These are phyloP conservation scores for Diarsia dahlii DNA, from an alignment of 2,888 invertebrate species.

Conservation along the genomic window DNA sequence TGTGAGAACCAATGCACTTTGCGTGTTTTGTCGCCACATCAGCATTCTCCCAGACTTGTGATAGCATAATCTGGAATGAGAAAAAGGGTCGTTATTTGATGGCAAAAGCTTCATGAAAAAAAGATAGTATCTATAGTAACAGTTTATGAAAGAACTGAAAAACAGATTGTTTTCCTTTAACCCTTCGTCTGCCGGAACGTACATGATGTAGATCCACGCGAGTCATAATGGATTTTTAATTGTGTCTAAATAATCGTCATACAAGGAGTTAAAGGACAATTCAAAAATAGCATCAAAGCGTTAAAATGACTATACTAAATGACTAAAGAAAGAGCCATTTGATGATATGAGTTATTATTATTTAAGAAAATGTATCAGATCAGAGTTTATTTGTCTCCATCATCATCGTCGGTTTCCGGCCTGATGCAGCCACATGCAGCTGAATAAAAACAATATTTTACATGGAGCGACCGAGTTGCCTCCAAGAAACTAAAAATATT, in stretches of 20 bases:
- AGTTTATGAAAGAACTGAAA: background rate
- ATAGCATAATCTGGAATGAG: conserved; percentile 90
- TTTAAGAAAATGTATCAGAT: too few relatives aligned
- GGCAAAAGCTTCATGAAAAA: background rate
- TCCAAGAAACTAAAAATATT: background rate
- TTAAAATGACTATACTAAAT: background rate
- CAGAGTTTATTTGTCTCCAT: background rate
- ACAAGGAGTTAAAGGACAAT: too few relatives aligned
- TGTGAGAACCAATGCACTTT: conserved; percentile 55
- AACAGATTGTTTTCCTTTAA: background rate
- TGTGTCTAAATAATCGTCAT: too few relatives aligned
- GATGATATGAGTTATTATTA: background rate
- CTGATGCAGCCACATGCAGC: too few relatives aligned
- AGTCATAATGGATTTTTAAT: too few relatives aligned
- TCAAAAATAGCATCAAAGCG: background rate
- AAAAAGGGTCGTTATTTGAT: conserved; percentile 5
- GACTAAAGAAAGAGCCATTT: background rate
- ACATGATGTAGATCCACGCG: too few relatives aligned
- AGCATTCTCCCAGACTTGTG: conserved; percentile 90
- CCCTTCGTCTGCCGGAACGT: too few relatives aligned
- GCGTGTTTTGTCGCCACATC: conserved; percentile 65
- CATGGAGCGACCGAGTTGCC: too few relatives aligned
- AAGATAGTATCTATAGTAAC: background rate
- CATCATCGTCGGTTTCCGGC: too few relatives aligned
- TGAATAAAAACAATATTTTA: too few relatives aligned